Base-by-base conservation (phyloP, 2,797 vertebrate genomes). In the Podargus strigoides region DNA sequence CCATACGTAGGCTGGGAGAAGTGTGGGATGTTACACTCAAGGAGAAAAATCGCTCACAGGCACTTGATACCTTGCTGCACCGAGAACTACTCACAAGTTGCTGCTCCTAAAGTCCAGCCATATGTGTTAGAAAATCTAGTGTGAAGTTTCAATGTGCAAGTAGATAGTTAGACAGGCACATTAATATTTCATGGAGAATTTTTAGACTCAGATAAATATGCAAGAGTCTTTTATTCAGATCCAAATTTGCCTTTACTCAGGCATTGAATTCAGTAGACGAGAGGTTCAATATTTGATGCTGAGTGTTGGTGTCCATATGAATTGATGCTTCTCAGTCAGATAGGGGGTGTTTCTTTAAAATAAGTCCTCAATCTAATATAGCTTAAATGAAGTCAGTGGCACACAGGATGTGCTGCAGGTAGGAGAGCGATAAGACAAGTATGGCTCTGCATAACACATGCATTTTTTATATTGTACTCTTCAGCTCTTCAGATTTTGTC, bases 181-280 rank as follows among this genome's bases (percentile, higher is more conserved):
- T 95, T 70, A 93, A 76, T 92, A 89, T 90, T 95, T 92, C 84
- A 92, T 47, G n/a, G 44, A 23, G 53, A 89, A 85, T 82, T 85
- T 52, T 85, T 90, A 85, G 76, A 52, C 70, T 87, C 30, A 14
- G 39, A 83, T 70, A 93, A 92, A 89, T 87, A 87, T 62, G 72
- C 84, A 87, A 70, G 56, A 77, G 7, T 9, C 55, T 83, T 91
- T 85, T 87, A 52, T 81, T 96, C 68, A 58, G 46, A 89, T 90
- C 70, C 44, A 68, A 93, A 87, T 89, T 93, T 89, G 67, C 77
- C 59, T 89, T 93, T 92, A 59, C 27, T 86, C n/a, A 37, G 76
- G 26, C 58, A 67, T 12, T 78, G 66, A 91, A 85, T 87, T 88
- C 34, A 20, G 47, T 76, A 87, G 66, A 55, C 1, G 10, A 85